Evolutionary conservation across 2,113 vertebrate genomes (phyloP).

Genomic region (Myrmecophaga tridactyla): DNA sequence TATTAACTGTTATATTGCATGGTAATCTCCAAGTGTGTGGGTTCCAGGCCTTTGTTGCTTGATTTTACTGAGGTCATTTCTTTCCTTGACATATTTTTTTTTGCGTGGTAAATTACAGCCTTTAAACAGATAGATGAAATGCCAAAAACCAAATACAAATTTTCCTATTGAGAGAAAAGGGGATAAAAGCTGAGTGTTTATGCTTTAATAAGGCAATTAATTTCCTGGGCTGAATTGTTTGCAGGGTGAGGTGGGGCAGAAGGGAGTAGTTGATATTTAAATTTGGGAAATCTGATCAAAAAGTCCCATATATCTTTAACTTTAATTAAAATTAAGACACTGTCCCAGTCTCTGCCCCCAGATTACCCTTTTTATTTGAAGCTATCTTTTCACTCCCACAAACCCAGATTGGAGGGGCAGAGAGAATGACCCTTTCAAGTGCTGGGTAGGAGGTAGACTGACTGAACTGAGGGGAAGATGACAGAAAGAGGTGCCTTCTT

Average conservation of each 20-base stretch:
- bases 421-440: too few species aligned
- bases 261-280: background rate
- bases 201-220: background rate
- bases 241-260: too few species aligned
- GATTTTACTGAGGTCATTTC: background rate
- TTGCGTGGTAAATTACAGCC: background rate
- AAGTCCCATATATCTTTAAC: background rate
- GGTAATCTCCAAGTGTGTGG: background rate
- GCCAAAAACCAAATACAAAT: background rate
- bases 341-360: background rate
- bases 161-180: background rate
- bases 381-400: too few species aligned
- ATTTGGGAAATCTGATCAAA: background rate
- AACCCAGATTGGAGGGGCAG: background rate
- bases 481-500: background rate
- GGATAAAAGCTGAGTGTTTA: background rate
- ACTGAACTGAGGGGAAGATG: too few species aligned
- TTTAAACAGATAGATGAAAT: background rate
- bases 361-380: background rate
- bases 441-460: background rate
- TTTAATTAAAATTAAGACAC: background rate
- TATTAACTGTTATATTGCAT: rapidly evolving
- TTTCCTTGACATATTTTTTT: background rate
- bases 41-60: background rate
- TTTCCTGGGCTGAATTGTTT: background rate